A percentile compares a stretch with the other conserved stretches of the same genome.
phyloP scores from a whole-genome alignment of 2,113 vertebrate genomes.

The Perca fluviatilis region DNA sequence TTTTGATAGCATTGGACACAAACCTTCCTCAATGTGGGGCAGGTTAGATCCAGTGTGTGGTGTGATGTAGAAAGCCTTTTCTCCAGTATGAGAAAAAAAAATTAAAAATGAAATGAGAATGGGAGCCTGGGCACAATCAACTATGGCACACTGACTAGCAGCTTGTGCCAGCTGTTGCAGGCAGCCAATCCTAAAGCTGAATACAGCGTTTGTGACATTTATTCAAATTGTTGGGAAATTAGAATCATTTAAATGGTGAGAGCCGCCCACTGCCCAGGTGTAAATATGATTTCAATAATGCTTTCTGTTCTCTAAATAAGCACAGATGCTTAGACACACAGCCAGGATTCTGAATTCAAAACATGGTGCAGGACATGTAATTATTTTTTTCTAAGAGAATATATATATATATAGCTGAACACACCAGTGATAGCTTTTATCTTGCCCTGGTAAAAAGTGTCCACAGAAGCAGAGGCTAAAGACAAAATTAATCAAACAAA shows the following conservation, averaged over 20 bases:
- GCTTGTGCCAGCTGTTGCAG: conserved; percentile 66
- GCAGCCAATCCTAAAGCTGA: conserved; percentile 57
- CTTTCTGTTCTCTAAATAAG: conserved; percentile 58
- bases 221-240: conserved; percentile 69
- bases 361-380: conserved; percentile 18
- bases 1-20: conserved; percentile 29
- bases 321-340: conserved; percentile 50
- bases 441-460: conserved; percentile 59
- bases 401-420: conserved; percentile 32
- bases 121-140: conserved; percentile 47
- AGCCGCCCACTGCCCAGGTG: conserved; percentile 71
- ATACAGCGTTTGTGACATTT: conserved; percentile 63
- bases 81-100: conserved; percentile 19
- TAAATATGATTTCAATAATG: conserved; percentile 67
- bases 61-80: conserved; percentile 47
- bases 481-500: conserved; percentile 75
- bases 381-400: conserved; percentile 29
- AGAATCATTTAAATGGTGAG: conserved; percentile 64
- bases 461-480: conserved; percentile 56
- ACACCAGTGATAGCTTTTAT: conserved; percentile 46
- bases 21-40: conserved; percentile 29
- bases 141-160: conserved; percentile 49
- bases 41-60: conserved; percentile 10
- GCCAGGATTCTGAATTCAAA: conserved; percentile 37
- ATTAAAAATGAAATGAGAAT: conserved; percentile 7